phyloP scores from a whole-genome alignment of 2,888 invertebrate genomes.

The Cryptophagus acutangulus region DNA sequence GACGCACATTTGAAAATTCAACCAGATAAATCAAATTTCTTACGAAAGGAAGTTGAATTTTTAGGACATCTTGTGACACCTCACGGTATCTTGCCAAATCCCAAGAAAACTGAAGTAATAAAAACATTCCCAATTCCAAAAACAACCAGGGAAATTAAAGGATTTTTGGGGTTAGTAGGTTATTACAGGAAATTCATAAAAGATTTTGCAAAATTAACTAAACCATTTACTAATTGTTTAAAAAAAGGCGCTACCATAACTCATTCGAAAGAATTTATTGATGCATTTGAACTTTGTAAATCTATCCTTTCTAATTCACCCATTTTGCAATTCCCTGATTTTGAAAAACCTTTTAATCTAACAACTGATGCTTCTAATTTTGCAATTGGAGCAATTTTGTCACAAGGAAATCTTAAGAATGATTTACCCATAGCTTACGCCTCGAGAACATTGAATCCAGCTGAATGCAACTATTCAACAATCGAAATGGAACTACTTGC shows the following conservation, averaged over 20 bases:
- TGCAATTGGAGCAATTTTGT: conserved; percentile 25
- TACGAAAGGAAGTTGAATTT: conserved; percentile 12
- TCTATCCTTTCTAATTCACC: conserved; percentile 13
- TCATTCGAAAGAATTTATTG: conserved; percentile 6
- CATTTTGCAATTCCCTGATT: conserved; percentile 24
- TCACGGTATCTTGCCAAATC: conserved; percentile 11
- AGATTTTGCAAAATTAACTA: conserved; percentile 13
- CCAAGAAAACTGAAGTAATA: conserved; percentile 8
- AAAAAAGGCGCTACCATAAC: conserved; percentile 16
- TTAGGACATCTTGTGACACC: conserved; percentile 14
- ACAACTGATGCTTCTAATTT: conserved; percentile 27
- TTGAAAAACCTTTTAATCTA: conserved; percentile 21
- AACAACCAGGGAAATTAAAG: conserved; percentile 11
- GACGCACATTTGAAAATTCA: conserved; percentile 18
- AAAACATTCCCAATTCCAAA: conserved; percentile 11
- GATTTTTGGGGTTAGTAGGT: conserved; percentile 10
- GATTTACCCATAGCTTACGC: conserved; percentile 27
- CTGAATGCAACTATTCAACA: conserved; percentile 20
- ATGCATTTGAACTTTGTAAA: conserved; percentile 15
- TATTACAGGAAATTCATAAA: conserved; percentile 17
- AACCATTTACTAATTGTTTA: conserved; percentile 18
- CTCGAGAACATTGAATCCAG: conserved; percentile 20
- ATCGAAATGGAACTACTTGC: conserved; percentile 29
- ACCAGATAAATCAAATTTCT: conserved; percentile 17
- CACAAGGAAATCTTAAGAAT: conserved; percentile 17